Percentiles rank a stretch among this genome's conserved stretches.
phyloP scores from a whole-genome alignment of 2,113 vertebrate genomes.

The Mustela nigripes region DNA sequence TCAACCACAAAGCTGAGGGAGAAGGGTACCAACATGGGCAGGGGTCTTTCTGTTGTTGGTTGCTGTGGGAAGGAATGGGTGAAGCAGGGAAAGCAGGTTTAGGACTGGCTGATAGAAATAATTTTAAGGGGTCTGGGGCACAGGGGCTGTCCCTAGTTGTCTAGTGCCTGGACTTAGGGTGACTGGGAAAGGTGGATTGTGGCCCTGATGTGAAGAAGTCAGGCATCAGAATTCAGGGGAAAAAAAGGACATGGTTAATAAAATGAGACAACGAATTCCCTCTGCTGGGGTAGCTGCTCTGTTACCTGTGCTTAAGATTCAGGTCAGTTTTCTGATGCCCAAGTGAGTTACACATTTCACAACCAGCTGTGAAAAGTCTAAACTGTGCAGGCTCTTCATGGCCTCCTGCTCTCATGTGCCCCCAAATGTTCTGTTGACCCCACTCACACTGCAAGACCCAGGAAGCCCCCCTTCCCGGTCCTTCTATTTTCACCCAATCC shows the following conservation, averaged over 20 bases:
- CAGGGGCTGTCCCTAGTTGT: not conserved
- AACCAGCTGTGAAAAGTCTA: not conserved
- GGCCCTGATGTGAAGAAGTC: not conserved
- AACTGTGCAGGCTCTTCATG: not conserved
- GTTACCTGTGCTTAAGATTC: not conserved
- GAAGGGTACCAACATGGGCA: not conserved
- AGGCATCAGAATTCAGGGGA: not conserved
- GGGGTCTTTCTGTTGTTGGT: not conserved
- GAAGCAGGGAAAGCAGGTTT: not conserved
- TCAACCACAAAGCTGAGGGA: fast-evolving
- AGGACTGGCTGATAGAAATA: not conserved
- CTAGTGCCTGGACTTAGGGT: not conserved
- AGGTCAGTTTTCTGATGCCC: not conserved
- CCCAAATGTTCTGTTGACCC: not conserved
- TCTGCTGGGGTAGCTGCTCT: not conserved
- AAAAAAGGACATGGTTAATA: not conserved
- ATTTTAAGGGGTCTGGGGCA: not conserved
- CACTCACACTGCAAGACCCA: not conserved
- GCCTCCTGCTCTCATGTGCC: not conserved
- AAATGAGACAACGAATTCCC: not conserved
- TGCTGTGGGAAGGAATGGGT: not conserved
- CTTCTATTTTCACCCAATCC: not conserved
- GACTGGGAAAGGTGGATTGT: fast-evolving
- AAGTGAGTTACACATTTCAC: fast-evolving
- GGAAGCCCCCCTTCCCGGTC: not conserved